Conservation (phyloP, 1,140 invertebrate species). For the Zaprionus capensis region DNA sequence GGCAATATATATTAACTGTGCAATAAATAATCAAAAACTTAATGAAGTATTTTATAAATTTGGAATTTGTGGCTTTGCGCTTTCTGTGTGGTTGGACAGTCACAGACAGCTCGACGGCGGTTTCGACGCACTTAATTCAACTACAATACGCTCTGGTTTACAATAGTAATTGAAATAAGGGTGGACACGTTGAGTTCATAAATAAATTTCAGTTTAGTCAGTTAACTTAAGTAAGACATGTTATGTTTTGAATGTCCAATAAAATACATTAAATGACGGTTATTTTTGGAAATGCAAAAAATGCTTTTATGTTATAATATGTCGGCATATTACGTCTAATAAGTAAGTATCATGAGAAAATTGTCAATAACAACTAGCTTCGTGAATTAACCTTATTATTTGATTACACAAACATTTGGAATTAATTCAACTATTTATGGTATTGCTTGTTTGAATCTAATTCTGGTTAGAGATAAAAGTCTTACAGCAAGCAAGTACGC, state of each 20-base stretch:
- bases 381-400: not conserved
- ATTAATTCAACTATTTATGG: not conserved
- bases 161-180: not conserved
- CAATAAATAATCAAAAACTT: not conserved
- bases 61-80: not conserved
- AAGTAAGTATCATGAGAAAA: conserved; percentile 1
- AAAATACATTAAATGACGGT: not conserved
- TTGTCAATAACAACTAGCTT: not conserved
- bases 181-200: not conserved
- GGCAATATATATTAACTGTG: conserved; percentile 7
- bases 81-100: not conserved
- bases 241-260: not conserved
- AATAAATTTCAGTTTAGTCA: not conserved
- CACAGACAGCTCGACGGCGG: not conserved
- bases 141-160: not conserved
- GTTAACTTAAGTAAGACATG: not conserved
- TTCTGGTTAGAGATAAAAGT: not conserved
- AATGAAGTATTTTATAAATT: not conserved
- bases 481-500: not conserved
- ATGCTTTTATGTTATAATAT: not conserved
- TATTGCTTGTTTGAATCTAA: not conserved
- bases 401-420: not conserved
- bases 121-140: not conserved
- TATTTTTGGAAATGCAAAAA: not conserved
- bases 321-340: not conserved